Conservation (phyloP, 2,113 vertebrate genomes). For the Lanius collurio region DNA sequence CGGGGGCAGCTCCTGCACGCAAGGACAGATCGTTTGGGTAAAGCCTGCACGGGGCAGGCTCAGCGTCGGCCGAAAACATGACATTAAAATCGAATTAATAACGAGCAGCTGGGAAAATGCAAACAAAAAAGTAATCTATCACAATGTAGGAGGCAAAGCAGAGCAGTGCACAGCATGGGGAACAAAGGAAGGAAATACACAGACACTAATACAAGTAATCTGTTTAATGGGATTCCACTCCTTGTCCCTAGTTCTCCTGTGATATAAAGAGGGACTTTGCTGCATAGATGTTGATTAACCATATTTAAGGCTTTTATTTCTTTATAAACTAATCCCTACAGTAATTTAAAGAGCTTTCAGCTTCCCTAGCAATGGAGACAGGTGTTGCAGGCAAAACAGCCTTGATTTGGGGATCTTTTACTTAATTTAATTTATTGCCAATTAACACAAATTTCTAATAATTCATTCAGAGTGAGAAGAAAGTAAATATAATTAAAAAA, state of each 20-base stretch:
- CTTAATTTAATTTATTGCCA: not conserved
- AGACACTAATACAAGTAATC: not conserved
- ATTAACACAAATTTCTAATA: not conserved
- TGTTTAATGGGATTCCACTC: not conserved
- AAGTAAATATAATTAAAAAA: not conserved
- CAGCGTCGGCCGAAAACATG: not conserved
- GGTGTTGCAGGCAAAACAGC: not conserved
- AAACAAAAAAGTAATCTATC: not conserved
- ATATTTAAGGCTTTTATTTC: not conserved
- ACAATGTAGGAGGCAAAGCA: not conserved
- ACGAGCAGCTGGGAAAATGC: not conserved
- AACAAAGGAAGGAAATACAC: not conserved
- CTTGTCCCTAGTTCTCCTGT: conserved; percentile 60
- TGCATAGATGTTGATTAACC: not conserved
- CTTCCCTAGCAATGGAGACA: not conserved
- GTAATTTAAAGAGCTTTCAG: not conserved
- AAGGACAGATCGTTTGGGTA: not conserved
- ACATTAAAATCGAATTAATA: not conserved
- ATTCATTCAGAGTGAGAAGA: not conserved
- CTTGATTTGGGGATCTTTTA: not conserved
- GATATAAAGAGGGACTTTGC: not conserved
- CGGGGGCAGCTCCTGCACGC: fast-evolving
- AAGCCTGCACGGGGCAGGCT: not conserved
- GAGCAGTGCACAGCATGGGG: not conserved
- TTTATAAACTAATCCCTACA: not conserved